These are phyloP conservation scores for Stenodema calcarata DNA, from an alignment of 2,888 invertebrate species.

Conservation along the genomic window DNA sequence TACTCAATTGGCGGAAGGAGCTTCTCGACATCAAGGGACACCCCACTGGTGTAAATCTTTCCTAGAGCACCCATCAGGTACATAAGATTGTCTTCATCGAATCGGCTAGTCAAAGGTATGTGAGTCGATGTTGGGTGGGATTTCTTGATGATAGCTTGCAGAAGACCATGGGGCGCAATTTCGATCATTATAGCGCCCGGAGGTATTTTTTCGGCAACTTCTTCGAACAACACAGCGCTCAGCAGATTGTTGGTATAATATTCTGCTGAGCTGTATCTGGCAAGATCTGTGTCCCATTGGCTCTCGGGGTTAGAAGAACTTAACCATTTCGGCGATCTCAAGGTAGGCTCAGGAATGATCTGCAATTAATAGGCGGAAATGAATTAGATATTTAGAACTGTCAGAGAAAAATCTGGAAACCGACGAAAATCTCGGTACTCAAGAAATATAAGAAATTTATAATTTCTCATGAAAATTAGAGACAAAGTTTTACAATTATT, in stretches of 20 bases:
- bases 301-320: slow-evolving; percentile 70
- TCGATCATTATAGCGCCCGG: slow-evolving; percentile 84
- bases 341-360: slow-evolving; percentile 64
- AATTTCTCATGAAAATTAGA: no score
- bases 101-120: slow-evolving; percentile 48
- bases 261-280: slow-evolving; percentile 68
- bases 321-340: slow-evolving; percentile 69
- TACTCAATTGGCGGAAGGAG: slow-evolving; percentile 48
- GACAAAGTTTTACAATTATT: no score
- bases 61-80: slow-evolving; percentile 30
- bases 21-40: slow-evolving; percentile 38
- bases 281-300: slow-evolving; percentile 67
- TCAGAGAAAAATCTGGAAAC: no score
- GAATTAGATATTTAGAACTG: background rate
- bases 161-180: slow-evolving; percentile 87
- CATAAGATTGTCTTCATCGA: slow-evolving; percentile 41
- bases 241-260: slow-evolving; percentile 74
- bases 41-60: slow-evolving; percentile 46
- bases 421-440: no score
- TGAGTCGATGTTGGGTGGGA: slow-evolving; percentile 65
- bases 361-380: slow-evolving; percentile 54
- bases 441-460: no score
- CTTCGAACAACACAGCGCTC: slow-evolving; percentile 79
- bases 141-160: slow-evolving; percentile 84
- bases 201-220: slow-evolving; percentile 79